Base-by-base conservation (phyloP, 2,888 invertebrate genomes). In the Seira musarum region DNA sequence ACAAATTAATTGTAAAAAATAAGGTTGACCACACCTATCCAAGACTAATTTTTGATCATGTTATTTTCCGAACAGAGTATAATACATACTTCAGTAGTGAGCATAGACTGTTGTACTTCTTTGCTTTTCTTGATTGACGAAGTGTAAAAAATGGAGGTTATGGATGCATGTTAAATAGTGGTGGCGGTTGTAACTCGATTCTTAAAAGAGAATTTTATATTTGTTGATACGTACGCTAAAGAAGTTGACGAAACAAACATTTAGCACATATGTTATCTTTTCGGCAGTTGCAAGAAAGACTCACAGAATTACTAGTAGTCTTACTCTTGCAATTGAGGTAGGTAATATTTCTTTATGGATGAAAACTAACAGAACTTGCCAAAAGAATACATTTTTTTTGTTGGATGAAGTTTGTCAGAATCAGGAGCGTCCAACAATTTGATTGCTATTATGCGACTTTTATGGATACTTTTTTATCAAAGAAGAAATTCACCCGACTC, bases 21-120 rank as follows among this genome's bases (percentile, higher is more conserved):
- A 76, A 76, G 69, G 76, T 53, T 68, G 76, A 76, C 76, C 76
- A 76, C 76, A 69, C 76, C 76, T 76, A 69, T 68, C 75, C 60
- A 63, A 60, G 57, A 10, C 53, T 30, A 67, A 53, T 49, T 22
- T 69, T 68, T 61, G n/a, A 49, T 67, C 61, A 19, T 22, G 19
- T 15, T 15, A 49, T 35, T 17, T 17, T 40, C 21, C 19, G 8
- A 63, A 19, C 63, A n/a, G n/a, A n/a, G n/a, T n/a, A n/a, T n/a
- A n/a, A n/a, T n/a, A n/a, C n/a, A n/a, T n/a, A 63, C 63, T 63
- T 21, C 10, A 21, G 10, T 22, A 63, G 21, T 6, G 15, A 65
- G 30, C 25, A 19, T 30, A 17, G 61, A 25, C 65, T 24, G 49
- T 53, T 63, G 63, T 63, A 24, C 63, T 24, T 24, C 25, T 65